A percentile compares a stretch with the other conserved stretches of the same genome.
phyloP scores from a whole-genome alignment of 2,888 invertebrate species.

The Microctonus brassicae region DNA sequence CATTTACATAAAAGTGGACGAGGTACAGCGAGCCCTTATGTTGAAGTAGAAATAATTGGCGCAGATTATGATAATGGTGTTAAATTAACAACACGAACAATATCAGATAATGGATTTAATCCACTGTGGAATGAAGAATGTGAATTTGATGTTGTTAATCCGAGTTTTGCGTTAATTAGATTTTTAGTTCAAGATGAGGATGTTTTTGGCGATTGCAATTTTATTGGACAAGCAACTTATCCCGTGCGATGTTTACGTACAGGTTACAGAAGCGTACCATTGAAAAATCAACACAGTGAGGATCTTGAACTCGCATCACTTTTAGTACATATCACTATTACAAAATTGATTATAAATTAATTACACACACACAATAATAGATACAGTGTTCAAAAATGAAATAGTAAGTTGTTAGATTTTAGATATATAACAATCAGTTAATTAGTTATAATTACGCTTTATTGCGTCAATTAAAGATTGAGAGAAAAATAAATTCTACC shows the following conservation, averaged over 20 bases:
- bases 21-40: constrained; percentile 90
- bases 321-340: constrained; percentile 83
- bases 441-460: background rate
- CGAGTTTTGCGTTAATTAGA: constrained; percentile 85
- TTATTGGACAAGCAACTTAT: constrained; percentile 95
- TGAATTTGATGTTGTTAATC: constrained; percentile 85
- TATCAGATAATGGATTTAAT: constrained; percentile 94
- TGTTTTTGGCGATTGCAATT: constrained; percentile 96
- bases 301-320: constrained; percentile 92
- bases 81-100: constrained; percentile 87
- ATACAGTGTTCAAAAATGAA: background rate
- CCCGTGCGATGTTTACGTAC: constrained; percentile 84
- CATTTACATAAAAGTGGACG: constrained; percentile 88
- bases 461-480: background rate
- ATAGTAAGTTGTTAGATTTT: background rate
- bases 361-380: background rate
- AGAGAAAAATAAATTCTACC: background rate
- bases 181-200: constrained; percentile 96
- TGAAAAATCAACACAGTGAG: constrained; percentile 92
- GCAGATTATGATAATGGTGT: constrained; percentile 88
- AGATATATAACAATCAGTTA: background rate
- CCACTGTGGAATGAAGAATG: constrained; percentile 92
- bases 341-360: constrained; percentile 56
- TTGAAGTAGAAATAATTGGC: constrained; percentile 92
- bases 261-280: constrained; percentile 91